Evolutionary conservation across 2,797 vertebrate genomes (phyloP).

Genomic region (Chromobotia macracanthus): DNA sequence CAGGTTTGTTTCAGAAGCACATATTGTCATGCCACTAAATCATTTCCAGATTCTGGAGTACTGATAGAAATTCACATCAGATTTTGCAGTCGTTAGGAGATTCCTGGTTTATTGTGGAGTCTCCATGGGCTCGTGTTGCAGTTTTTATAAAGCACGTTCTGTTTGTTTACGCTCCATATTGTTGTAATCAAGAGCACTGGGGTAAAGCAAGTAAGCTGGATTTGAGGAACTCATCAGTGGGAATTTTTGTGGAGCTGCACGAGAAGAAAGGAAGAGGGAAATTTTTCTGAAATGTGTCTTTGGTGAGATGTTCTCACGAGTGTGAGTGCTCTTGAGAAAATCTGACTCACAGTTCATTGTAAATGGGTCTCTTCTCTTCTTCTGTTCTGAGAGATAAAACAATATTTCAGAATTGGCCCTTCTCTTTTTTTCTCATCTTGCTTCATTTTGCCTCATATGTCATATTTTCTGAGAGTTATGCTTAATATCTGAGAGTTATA

Average conservation of each 20-base stretch:
- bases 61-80: not conserved
- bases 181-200: slow-evolving; percentile 25
- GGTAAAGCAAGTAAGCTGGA: not conserved
- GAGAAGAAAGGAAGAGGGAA: not conserved
- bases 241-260: not conserved
- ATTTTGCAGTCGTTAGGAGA: not conserved
- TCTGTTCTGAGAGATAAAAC: no score
- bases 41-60: not conserved
- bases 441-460: not conserved
- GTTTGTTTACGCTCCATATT: slow-evolving; percentile 22
- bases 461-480: not conserved
- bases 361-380: no score
- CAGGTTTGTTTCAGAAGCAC: slow-evolving; percentile 14
- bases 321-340: no score
- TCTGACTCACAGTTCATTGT: no score
- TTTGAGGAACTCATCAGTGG: not conserved
- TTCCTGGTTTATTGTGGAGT: not conserved
- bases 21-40: not conserved
- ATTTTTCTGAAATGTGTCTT: not conserved
- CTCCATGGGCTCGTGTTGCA: not conserved
- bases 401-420: no score
- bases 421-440: no score
- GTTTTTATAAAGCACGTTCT: slow-evolving; percentile 11
- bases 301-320: not conserved
- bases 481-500: no score